phyloP scores from a whole-genome alignment of 2,888 invertebrate genomes.

The Ochropacha duplaris region DNA sequence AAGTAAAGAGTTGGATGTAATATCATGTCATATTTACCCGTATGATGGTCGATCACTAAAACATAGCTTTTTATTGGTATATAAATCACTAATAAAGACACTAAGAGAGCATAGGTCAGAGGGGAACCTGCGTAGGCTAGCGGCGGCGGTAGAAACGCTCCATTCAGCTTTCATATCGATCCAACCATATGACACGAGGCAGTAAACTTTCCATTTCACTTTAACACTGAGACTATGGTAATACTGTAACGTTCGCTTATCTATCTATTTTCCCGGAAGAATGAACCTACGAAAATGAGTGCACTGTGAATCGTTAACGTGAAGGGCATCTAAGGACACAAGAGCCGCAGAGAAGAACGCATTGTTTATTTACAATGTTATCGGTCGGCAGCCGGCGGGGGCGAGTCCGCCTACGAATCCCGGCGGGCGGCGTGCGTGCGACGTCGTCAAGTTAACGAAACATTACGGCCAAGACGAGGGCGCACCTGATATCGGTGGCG shows the following conservation, averaged over 20 bases:
- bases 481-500: conserved; percentile 97
- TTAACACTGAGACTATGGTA: conserved; percentile 41
- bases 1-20: too few relatives aligned
- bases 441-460: conserved; percentile 14
- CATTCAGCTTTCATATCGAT: conserved; percentile 72
- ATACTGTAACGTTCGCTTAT: conserved; percentile 11
- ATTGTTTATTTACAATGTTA: conserved; percentile 78
- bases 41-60: not conserved
- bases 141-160: conserved; percentile 37
- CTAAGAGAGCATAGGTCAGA: not conserved
- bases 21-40: conserved; percentile 18
- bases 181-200: conserved; percentile 56
- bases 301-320: conserved; percentile 37
- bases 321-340: conserved; percentile 43
- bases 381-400: conserved; percentile 53
- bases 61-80: not conserved
- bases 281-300: conserved; percentile 17
- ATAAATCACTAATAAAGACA: not conserved
- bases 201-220: conserved; percentile 77
- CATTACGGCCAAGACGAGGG: conserved; percentile 30
- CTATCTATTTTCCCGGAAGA: conserved; percentile 19
- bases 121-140: conserved; percentile 8
- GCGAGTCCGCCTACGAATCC: conserved; percentile 57
- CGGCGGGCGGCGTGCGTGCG: conserved; percentile 25
- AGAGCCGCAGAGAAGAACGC: conserved; percentile 28